Evolutionary conservation across 2,113 vertebrate species (phyloP).

Genomic region (Tyrannus savana): DNA sequence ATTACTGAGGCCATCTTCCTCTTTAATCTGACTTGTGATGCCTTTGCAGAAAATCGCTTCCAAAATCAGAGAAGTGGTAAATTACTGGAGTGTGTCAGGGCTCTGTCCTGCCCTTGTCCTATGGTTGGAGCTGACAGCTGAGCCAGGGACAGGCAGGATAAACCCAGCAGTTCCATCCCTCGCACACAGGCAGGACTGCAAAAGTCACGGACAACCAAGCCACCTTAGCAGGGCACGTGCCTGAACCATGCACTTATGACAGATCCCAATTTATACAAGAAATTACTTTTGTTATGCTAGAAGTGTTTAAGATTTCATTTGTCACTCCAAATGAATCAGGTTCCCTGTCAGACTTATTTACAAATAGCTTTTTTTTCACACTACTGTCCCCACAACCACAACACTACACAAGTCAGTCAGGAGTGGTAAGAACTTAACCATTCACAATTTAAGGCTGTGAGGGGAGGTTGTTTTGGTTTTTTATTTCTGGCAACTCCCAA

Average conservation of each 20-base stretch:
- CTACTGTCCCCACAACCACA: neutral
- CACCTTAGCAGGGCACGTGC: neutral
- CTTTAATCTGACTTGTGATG: neutral
- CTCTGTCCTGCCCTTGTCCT: neutral
- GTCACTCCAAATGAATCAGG: neutral
- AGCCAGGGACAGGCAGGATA: neutral
- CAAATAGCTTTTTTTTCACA: neutral
- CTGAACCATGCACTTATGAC: fast-evolving
- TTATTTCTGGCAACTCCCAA: neutral
- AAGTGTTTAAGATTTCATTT: neutral
- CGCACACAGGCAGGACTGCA: neutral
- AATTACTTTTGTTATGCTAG: neutral
- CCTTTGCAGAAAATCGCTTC: neutral
- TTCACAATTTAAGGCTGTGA: neutral
- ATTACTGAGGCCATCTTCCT: neutral
- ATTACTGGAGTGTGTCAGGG: neutral
- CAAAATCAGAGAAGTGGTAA: neutral
- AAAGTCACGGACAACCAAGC: neutral
- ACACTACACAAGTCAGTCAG: fast-evolving
- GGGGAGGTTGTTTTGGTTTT: neutral
- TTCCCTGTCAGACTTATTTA: neutral
- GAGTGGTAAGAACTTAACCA: neutral
- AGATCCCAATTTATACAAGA: neutral
- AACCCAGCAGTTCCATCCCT: neutral
- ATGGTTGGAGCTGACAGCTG: neutral